A percentile compares a stretch with the other conserved stretches of the same genome.
Conservation (phyloP, 2,888 invertebrate genomes). For the Crocallis elinguaria region DNA sequence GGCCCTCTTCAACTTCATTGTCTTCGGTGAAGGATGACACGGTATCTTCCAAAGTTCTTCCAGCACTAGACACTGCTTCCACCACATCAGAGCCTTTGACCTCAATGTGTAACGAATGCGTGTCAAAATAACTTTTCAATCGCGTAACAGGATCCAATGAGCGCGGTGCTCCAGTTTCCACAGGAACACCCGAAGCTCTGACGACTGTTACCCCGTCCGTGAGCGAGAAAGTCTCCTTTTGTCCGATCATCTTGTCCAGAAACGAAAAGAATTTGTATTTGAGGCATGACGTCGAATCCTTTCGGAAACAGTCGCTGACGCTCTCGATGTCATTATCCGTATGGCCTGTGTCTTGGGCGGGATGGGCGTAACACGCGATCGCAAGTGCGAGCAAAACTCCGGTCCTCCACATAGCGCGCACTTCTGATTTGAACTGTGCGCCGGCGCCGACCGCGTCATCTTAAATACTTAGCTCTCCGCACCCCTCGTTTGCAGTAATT, state of each 20-base stretch:
- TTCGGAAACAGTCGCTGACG: constrained; percentile 91
- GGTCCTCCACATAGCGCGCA: constrained; percentile 74
- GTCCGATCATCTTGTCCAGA: constrained; percentile 93
- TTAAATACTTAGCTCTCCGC: constrained; percentile 71
- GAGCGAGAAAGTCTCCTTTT: constrained; percentile 91
- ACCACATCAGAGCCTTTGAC: constrained; percentile 93
- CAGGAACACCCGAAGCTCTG: constrained; percentile 88
- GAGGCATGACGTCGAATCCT: constrained; percentile 93
- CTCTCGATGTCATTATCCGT: constrained; percentile 92
- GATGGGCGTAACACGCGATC: constrained; percentile 86
- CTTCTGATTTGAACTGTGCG: constrained; percentile 66
- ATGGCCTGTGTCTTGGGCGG: constrained; percentile 89
- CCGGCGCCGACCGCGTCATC: constrained; percentile 56
- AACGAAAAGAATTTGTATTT: constrained; percentile 94
- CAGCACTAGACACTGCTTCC: constrained; percentile 91
- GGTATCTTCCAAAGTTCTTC: constrained; percentile 91
- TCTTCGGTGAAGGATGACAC: constrained; percentile 87
- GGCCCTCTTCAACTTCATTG: constrained; percentile 86
- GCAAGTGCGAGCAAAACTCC: constrained; percentile 66
- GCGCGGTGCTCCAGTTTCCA: constrained; percentile 92
- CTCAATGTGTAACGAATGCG: constrained; percentile 93
- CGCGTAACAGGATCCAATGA: constrained; percentile 88
- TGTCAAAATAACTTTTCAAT: constrained; percentile 90
- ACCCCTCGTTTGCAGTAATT: constrained; percentile 59
- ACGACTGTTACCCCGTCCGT: constrained; percentile 94